Evolutionary conservation across 2,888 invertebrate species (phyloP).

Genomic region (Caprella mutica): DNA sequence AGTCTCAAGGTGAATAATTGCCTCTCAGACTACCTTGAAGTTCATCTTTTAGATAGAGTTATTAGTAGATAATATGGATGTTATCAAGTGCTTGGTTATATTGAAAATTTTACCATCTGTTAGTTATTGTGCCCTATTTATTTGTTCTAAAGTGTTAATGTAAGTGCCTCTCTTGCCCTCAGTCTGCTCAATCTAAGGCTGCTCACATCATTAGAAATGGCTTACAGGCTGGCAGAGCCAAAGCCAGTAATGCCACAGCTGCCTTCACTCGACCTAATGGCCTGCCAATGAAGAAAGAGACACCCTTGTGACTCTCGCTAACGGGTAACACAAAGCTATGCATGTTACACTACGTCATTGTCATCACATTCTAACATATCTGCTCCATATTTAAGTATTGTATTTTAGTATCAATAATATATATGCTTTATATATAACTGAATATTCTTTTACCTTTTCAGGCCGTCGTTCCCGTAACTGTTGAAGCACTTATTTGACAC

Average conservation of each 20-base stretch:
- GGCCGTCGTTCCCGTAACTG: slow-evolving; percentile 9
- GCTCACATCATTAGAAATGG: slow-evolving; percentile 31
- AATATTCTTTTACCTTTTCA: neutral
- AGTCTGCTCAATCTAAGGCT: slow-evolving; percentile 30
- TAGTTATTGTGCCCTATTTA: no score
- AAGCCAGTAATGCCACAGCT: slow-evolving; percentile 6
- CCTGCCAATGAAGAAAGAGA: slow-evolving; percentile 33
- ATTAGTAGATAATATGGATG: neutral
- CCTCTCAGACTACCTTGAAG: neutral
- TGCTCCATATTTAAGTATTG: no score
- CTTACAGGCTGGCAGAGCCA: slow-evolving; percentile 20
- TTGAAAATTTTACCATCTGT: no score
- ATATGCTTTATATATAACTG: no score
- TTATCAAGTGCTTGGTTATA: neutral
- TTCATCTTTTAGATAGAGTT: neutral
- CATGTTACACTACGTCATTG: neutral
- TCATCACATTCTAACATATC: no score
- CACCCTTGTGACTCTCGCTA: slow-evolving; percentile 31
- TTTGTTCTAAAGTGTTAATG: neutral
- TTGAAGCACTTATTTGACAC: no score
- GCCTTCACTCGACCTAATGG: slow-evolving; percentile 29
- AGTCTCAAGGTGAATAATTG: slow-evolving; percentile 28
- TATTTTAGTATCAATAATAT: no score
- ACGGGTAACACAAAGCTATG: slow-evolving; percentile 12
- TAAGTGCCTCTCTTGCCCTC: neutral